Conservation (phyloP, 2,113 vertebrate species). For the Hydropotes inermis region DNA sequence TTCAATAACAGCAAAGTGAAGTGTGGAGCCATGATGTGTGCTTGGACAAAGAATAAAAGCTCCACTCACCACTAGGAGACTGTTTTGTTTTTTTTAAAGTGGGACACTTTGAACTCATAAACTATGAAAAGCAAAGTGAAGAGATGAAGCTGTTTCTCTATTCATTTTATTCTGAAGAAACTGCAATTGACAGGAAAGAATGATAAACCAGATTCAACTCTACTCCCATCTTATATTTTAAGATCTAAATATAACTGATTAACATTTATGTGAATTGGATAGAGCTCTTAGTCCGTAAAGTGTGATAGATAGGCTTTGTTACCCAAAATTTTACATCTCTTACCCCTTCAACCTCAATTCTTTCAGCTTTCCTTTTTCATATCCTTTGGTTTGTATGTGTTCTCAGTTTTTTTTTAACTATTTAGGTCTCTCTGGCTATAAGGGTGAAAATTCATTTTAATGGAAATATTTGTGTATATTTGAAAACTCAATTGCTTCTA, state of each 20-base stretch:
- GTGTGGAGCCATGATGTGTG: no score
- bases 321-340: background rate
- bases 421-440: background rate
- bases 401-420: background rate
- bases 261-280: background rate
- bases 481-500: background rate
- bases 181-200: background rate
- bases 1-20: background rate
- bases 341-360: background rate
- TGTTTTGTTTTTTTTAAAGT: background rate
- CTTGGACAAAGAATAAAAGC: background rate
- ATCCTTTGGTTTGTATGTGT: background rate
- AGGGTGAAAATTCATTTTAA: background rate
- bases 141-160: background rate
- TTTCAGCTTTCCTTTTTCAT: background rate
- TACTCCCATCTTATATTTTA: background rate
- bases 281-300: background rate
- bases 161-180: background rate
- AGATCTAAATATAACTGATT: background rate
- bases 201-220: background rate
- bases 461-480: background rate
- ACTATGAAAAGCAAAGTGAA: background rate
- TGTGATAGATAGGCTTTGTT: background rate
- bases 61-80: no score
- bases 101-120: background rate